Conservation (phyloP, 2,113 vertebrate species). For the Apteryx owenii region DNA sequence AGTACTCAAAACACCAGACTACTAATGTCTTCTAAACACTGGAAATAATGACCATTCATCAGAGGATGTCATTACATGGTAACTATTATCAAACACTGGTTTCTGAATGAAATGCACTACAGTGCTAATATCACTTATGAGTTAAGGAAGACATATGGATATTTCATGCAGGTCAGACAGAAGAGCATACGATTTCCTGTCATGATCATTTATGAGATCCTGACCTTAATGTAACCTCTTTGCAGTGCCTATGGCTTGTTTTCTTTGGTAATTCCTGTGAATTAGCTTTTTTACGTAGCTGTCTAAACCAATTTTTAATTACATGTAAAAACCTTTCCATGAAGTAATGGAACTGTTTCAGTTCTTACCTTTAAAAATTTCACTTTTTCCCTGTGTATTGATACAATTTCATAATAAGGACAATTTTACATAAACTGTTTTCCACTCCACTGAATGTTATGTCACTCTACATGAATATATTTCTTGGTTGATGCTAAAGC, state of each 20-base stretch:
- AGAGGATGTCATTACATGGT: background rate
- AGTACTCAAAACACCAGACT: background rate
- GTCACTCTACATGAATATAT: constrained; percentile 53
- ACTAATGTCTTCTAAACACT: constrained; percentile 7
- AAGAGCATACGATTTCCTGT: constrained; percentile 59
- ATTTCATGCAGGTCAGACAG: constrained; percentile 49
- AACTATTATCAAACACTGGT: background rate
- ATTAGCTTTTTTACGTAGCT: constrained; percentile 52
- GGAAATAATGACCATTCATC: background rate
- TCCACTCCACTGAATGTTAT: constrained; percentile 59
- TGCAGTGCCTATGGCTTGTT: constrained; percentile 30
- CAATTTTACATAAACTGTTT: constrained; percentile 70
- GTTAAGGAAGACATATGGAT: constrained; percentile 13
- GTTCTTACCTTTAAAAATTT: constrained; percentile 33
- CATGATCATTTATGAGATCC: constrained; percentile 63
- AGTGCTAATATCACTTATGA: constrained; percentile 24
- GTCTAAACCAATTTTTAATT: constrained; percentile 54
- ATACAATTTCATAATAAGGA: constrained; percentile 48
- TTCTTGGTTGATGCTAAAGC: constrained; percentile 38
- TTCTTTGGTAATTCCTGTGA: constrained; percentile 39
- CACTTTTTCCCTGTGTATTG: constrained; percentile 4
- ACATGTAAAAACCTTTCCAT: constrained; percentile 10
- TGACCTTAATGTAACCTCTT: constrained; percentile 38
- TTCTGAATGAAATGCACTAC: constrained; percentile 27
- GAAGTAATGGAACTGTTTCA: constrained; percentile 11